These are phyloP conservation scores for Rhinogobio ventralis DNA, from an alignment of 2,797 vertebrate species.

Conservation along the genomic window DNA sequence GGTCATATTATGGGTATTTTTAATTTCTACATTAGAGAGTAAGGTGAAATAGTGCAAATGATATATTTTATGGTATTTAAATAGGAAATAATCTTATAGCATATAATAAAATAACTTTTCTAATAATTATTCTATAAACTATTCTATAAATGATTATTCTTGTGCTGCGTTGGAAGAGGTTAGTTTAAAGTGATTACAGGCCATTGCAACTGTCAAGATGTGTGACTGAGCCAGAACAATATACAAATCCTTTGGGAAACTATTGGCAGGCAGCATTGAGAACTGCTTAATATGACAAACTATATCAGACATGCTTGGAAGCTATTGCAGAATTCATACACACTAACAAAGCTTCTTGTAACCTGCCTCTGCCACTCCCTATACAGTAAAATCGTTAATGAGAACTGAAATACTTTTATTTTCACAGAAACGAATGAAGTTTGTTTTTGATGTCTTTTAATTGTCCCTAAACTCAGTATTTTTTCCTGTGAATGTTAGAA, in stretches of 20 bases:
- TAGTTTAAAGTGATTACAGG: conserved; percentile 26
- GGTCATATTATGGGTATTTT: not conserved
- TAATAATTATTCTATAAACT: not conserved
- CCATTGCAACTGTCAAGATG: conserved; percentile 64
- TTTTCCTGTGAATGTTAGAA: not conserved
- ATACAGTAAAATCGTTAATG: conserved; percentile 42
- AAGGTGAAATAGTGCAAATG: not conserved
- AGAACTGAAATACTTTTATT: not conserved
- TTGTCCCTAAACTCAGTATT: not conserved
- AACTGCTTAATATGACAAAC: conserved; percentile 78
- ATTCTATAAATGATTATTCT: not conserved
- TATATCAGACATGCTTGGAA: conserved; percentile 76
- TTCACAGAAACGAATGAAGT: conserved; percentile 1
- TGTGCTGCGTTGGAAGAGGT: conserved; percentile 7
- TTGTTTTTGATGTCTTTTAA: not conserved
- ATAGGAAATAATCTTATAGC: not conserved
- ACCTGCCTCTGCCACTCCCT: conserved; percentile 4
- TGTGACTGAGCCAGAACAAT: conserved; percentile 71
- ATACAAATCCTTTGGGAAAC: conserved; percentile 71
- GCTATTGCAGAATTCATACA: conserved; percentile 71
- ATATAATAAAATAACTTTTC: conserved; percentile 5
- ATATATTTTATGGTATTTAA: not conserved
- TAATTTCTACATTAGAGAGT: not conserved
- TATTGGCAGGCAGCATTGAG: conserved; percentile 72
- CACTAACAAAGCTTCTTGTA: conserved; percentile 62